These are phyloP conservation scores for Tragelaphus buxtoni DNA, from an alignment of 2,113 vertebrate species.

Conservation along the genomic window DNA sequence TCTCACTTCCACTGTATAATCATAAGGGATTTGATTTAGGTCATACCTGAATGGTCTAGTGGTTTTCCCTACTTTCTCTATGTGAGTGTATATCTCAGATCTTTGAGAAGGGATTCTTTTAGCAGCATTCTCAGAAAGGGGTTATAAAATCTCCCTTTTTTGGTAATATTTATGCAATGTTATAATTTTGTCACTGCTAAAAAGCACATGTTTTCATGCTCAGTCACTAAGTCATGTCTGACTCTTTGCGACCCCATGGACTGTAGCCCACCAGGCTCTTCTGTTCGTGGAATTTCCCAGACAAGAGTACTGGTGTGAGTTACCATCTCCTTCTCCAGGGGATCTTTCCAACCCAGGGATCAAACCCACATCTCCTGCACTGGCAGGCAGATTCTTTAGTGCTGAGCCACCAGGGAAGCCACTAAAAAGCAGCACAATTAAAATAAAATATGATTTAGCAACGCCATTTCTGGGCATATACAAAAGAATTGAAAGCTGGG, in stretches of 20 bases:
- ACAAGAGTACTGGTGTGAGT: not conserved
- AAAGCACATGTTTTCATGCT: not conserved
- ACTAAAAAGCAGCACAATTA: not conserved
- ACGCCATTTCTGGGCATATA: not conserved
- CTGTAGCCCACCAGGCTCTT: not conserved
- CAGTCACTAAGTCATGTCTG: not conserved
- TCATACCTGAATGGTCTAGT: too few species aligned
- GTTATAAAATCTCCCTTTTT: not conserved
- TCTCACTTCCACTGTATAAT: too few species aligned
- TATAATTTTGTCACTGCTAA: not conserved
- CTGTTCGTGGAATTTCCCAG: not conserved
- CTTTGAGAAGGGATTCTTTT: not conserved
- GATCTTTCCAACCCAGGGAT: not conserved
- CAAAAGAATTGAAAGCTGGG: not conserved
- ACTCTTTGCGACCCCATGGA: not conserved
- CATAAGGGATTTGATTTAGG: too few species aligned
- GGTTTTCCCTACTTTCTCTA: too few species aligned
- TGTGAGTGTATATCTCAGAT: not conserved
- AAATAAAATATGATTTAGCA: not conserved
- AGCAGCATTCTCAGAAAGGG: not conserved
- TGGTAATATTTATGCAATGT: not conserved
- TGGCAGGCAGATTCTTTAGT: not conserved
- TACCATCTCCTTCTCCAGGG: not conserved
- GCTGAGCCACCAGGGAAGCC: not conserved
- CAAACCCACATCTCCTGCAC: not conserved